Percentiles rank a stretch among this genome's conserved stretches.
These are phyloP conservation scores for Hypocryptadius cinnamomeus DNA, from an alignment of 2,113 vertebrate species.

Conservation along the genomic window DNA sequence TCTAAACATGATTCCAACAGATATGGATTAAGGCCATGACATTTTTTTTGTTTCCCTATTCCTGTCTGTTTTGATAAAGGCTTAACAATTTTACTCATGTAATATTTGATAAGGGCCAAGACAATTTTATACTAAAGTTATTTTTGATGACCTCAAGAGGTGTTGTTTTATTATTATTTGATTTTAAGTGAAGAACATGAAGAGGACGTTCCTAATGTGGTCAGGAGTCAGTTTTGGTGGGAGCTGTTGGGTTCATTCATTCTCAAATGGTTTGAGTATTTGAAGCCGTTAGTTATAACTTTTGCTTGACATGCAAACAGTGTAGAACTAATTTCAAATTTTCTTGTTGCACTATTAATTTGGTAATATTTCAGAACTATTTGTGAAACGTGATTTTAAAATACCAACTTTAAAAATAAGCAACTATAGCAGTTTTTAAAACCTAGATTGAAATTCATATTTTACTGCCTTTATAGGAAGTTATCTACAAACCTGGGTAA, in stretches of 20 bases:
- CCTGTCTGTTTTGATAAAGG: slow-evolving; percentile 66
- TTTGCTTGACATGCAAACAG: slow-evolving; percentile 63
- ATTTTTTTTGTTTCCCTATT: slow-evolving; percentile 48
- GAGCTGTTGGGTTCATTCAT: slow-evolving; percentile 58
- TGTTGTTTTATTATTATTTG: slow-evolving; percentile 65
- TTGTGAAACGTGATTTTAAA: slow-evolving; percentile 52
- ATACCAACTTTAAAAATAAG: slow-evolving; percentile 57
- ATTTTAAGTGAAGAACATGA: slow-evolving; percentile 58
- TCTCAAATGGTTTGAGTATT: slow-evolving; percentile 54
- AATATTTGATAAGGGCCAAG: slow-evolving; percentile 74
- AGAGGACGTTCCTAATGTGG: slow-evolving; percentile 20
- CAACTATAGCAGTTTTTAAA: slow-evolving; percentile 58
- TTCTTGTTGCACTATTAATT: slow-evolving; percentile 63
- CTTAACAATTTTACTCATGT: slow-evolving; percentile 70
- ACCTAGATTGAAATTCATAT: slow-evolving; percentile 65
- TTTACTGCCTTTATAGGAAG: slow-evolving; percentile 65
- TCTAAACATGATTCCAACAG: slow-evolving; percentile 59
- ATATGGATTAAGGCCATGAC: slow-evolving; percentile 58
- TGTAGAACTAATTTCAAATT: slow-evolving; percentile 54
- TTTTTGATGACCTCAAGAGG: slow-evolving; percentile 76
- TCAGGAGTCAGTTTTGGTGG: slow-evolving; percentile 40
- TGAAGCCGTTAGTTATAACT: slow-evolving; percentile 53
- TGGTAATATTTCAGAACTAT: slow-evolving; percentile 56
- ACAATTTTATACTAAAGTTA: slow-evolving; percentile 79
- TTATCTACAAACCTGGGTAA: slow-evolving; percentile 60